Conservation (phyloP, 2,797 vertebrate species). For the Myripristis murdjan region DNA sequence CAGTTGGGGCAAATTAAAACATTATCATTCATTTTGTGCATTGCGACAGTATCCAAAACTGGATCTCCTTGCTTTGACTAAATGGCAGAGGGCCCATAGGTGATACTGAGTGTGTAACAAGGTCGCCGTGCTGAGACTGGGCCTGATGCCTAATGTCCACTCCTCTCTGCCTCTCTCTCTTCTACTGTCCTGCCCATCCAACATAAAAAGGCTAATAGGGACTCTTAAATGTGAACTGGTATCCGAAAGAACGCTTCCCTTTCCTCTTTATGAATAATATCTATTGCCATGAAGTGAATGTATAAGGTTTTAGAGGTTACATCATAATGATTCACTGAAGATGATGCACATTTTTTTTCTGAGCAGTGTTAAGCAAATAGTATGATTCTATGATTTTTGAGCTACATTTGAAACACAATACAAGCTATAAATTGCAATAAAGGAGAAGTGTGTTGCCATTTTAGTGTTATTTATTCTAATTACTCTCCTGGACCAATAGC, state of each 20-base stretch:
- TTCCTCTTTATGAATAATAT: too few relatives aligned
- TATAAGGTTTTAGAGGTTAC: too few relatives aligned
- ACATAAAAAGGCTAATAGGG: constrained; percentile 44
- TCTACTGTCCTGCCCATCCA: constrained; percentile 44
- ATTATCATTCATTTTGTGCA: too few relatives aligned
- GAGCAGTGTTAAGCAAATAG: too few relatives aligned
- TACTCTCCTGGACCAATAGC: not conserved
- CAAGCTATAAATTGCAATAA: constrained; percentile 19
- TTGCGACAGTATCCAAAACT: not conserved
- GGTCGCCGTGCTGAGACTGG: constrained; percentile 40
- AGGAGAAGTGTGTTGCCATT: not conserved
- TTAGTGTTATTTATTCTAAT: not conserved
- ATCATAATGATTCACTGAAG: too few relatives aligned
- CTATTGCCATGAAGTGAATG: too few relatives aligned
- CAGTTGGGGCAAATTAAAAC: too few relatives aligned
- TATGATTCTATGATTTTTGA: not conserved
- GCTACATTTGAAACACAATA: not conserved
- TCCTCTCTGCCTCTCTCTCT: constrained; percentile 13
- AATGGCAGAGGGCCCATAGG: constrained; percentile 25
- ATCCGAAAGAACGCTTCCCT: constrained; percentile 3
- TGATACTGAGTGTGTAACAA: constrained; percentile 40
- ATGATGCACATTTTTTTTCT: too few relatives aligned
- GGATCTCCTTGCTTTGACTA: not conserved
- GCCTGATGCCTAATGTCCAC: constrained; percentile 34
- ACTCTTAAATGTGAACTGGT: constrained; percentile 64